Evolutionary conservation across 2,113 vertebrate genomes (phyloP).

Genomic region (Prolemur simus): DNA sequence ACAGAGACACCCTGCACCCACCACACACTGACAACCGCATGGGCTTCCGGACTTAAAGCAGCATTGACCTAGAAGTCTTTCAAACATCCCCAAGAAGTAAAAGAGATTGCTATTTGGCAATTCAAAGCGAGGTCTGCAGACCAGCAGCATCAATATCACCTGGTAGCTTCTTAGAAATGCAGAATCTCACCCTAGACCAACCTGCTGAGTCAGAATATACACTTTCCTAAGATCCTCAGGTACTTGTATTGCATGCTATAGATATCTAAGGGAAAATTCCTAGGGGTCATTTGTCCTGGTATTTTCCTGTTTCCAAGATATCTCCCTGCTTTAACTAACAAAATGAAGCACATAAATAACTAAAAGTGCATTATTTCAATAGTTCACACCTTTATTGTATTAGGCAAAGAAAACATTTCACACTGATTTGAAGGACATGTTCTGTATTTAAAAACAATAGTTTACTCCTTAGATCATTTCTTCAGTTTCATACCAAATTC

Average conservation of each 20-base stretch:
- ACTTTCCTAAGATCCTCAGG: not conserved
- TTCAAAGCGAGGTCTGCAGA: not conserved
- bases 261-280: not conserved
- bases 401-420: not conserved
- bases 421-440: not conserved
- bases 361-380: not conserved
- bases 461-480: not conserved
- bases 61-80: not conserved
- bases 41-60: not conserved
- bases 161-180: not conserved
- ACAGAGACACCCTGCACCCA: not conserved
- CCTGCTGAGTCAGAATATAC: not conserved
- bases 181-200: not conserved
- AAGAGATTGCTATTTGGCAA: not conserved
- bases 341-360: not conserved
- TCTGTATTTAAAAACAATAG: not conserved
- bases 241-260: not conserved
- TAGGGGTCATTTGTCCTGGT: not conserved
- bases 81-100: not conserved
- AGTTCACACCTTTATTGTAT: not conserved
- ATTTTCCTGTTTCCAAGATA: not conserved
- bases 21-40: not conserved
- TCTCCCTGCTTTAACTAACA: not conserved
- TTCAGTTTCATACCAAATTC: not conserved
- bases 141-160: not conserved